Base-by-base conservation (phyloP, 1,140 invertebrate species). In the Colletes gigas region DNA sequence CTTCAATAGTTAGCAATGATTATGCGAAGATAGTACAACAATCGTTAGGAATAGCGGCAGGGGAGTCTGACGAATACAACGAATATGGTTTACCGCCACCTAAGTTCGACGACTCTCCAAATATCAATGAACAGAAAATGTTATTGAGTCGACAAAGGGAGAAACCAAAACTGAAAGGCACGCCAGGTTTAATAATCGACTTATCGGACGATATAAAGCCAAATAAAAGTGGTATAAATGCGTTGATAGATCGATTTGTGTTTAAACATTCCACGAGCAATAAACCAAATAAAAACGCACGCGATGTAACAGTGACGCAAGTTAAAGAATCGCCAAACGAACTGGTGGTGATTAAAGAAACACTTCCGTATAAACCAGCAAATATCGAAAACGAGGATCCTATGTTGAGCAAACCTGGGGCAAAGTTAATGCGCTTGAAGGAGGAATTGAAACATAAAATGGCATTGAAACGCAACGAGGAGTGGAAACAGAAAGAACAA, bases 381-480 rank as follows among this genome's bases (percentile, higher is more conserved):
- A 67, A 84, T 30, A 88, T 90, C 12, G 84, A 89, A 52, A 72
- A 80, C 17, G 90, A 81, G 72, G 85, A 91, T 69, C 86, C 73
- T 41, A 89, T 91, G 85, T 89, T 90, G 66, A 89, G 93, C 44
- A 95, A 94, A 89, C 96, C 96, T 57, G 96, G 96, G 2, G 94
- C 93, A 39, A 95, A 94, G 88, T 92, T 95, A 68, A 87, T 93
- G 55, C 94, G 94, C 82, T 91, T 97, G 55, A 95, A 94, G 89
- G 94, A 95, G 82, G 94, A 94, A 83, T 91, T 97, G 10, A 94
- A 95, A 87, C 91, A 94, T 19, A 92, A 95, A 92, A 97, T 97
- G 86, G 93, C 93, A 2, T 91, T 93, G 59, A 94, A 95, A 83
- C 92, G 95, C 66, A 93, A 94, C 39, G 91, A 95, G 74, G 94